Base-by-base conservation (phyloP, 2,888 invertebrate species). In the Icerya purchasi region DNA sequence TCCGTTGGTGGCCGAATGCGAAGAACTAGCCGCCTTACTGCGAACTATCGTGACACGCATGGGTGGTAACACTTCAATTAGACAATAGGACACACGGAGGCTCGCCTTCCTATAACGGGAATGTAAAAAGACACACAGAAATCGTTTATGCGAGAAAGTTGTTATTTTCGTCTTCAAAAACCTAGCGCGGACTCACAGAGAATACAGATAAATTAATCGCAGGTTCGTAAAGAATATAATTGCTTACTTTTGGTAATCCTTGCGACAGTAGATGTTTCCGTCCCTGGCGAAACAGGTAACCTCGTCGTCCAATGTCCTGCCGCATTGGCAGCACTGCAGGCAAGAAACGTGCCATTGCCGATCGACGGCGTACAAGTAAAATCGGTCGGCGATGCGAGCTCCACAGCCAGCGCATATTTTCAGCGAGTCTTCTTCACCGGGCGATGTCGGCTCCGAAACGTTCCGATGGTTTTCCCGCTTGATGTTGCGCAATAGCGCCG, bases 251-350 rank as follows among this genome's bases (percentile, higher is more conserved):
- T 89, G 87, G 75, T 94, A 94, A 75, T 94, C 93, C 71, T 87
- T 88, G 76, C 91, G 92, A 80, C 94, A 94, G 75, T 89, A 93
- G 68, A 93, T 92, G 71, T 86, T 86, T 68, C 89, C 90, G 72
- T 92, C 90, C 66, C 89, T 79, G 65, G 89, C 84, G 73, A 91
- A 94, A 74, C 93, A 94, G 66, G 92, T 84, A 70, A 85, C 82
- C 72, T 93, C 90, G 1, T 88, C 83, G 72, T 93, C 93, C 66
- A 94, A 77, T 2, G 86, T 83, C 74, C 84, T 82, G 68, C 86
- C 81, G 74, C 94, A 94, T 71, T 90, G 86, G 70, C 83, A 86
- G 74, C 93, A 94, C 70, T 87, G 82, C 49, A 94, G 77, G 70
- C 93, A 94, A 61, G 86, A 80, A 54, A 86, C 84, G 72, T 94